Conservation (phyloP, 1,140 invertebrate genomes). For the Tribolium madens region DNA sequence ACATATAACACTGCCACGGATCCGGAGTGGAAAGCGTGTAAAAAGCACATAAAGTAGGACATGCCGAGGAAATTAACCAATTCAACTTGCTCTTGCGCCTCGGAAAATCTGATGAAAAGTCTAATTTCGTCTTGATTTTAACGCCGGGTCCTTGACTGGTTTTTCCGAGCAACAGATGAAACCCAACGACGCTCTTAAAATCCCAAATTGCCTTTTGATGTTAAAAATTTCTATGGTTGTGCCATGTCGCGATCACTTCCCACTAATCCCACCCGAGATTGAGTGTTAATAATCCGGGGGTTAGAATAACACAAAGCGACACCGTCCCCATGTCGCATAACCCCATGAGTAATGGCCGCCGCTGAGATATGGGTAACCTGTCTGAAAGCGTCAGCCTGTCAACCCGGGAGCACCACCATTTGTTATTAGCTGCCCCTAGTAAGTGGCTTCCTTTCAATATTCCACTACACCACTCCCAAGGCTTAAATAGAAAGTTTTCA, state of each 20-base stretch:
- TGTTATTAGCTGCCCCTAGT: conserved; percentile 48
- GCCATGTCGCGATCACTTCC: too few species aligned
- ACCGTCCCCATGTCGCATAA: conserved; percentile 43
- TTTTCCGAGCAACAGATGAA: neutral
- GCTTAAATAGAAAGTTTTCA: conserved; percentile 33
- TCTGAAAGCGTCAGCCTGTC: conserved; percentile 48
- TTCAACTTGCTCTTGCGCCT: conserved; percentile 40
- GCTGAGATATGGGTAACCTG: conserved; percentile 52
- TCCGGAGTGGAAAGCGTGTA: conserved; percentile 49
- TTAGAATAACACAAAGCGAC: conserved; percentile 18
- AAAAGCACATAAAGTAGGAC: conserved; percentile 53
- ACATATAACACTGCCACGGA: conserved; percentile 55
- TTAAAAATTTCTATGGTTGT: neutral
- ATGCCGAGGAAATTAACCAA: conserved; percentile 54
- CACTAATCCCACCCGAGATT: conserved; percentile 10
- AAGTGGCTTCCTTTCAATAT: conserved; percentile 53
- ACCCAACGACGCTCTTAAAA: too few species aligned
- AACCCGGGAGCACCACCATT: conserved; percentile 44
- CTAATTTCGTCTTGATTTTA: conserved; percentile 39
- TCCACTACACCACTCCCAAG: conserved; percentile 16
- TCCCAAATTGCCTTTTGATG: too few species aligned
- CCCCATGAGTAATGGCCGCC: conserved; percentile 47
- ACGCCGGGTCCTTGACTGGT: neutral
- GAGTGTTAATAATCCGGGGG: conserved; percentile 31
- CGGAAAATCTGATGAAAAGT: conserved; percentile 43